Evolutionary conservation across 1,140 invertebrate genomes (phyloP).

Genomic region (Brachionus manjavacas): DNA sequence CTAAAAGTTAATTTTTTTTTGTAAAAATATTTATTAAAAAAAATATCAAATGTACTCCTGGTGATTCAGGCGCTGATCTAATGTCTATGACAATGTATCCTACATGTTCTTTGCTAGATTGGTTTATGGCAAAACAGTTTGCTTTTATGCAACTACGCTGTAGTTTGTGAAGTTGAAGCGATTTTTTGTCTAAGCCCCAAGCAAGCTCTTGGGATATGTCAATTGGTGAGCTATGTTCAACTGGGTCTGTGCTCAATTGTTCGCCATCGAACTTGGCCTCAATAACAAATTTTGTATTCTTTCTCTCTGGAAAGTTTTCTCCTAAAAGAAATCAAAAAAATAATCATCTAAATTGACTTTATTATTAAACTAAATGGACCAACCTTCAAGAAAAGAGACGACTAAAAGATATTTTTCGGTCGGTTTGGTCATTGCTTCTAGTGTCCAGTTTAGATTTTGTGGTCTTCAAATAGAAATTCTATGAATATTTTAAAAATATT

Average conservation of each 20-base stretch:
- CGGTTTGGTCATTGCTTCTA: neutral
- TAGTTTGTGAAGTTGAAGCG: conserved; percentile 57
- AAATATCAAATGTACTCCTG: conserved; percentile 45
- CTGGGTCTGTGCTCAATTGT: conserved; percentile 57
- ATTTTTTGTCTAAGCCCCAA: conserved; percentile 60
- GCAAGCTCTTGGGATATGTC: conserved; percentile 60
- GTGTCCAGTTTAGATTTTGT: neutral
- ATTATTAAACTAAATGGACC: too few relatives aligned
- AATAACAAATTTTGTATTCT: conserved; percentile 48
- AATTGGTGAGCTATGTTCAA: conserved; percentile 54
- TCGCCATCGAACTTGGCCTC: conserved; percentile 61
- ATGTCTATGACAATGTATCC: conserved; percentile 60
- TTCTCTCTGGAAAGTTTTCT: conserved; percentile 9
- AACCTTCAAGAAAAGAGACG: conserved; percentile 19
- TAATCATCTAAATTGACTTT: neutral
- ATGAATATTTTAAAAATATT: conserved; percentile 13
- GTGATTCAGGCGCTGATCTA: conserved; percentile 53
- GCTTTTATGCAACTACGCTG: conserved; percentile 56
- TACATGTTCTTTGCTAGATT: conserved; percentile 50
- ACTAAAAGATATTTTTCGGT: conserved; percentile 25
- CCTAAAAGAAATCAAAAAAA: neutral
- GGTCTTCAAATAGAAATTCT: neutral
- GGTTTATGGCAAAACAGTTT: conserved; percentile 56
- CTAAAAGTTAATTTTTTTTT: conserved; percentile 43
- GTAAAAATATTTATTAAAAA: neutral